Evolutionary conservation across 2,113 vertebrate species (phyloP).

Genomic region (Salvator merianae): DNA sequence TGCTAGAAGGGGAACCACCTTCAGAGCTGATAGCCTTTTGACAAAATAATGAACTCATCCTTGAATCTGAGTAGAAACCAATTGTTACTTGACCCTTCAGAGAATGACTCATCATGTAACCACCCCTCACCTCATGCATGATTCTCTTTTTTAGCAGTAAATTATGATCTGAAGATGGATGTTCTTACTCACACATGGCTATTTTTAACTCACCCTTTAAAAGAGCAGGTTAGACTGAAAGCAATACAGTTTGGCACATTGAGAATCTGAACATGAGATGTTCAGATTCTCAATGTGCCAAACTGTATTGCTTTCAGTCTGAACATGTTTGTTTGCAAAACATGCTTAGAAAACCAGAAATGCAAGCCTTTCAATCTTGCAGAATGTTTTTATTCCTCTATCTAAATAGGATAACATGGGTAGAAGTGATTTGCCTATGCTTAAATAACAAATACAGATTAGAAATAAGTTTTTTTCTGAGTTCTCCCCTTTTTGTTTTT

Average conservation of each 20-base stretch:
- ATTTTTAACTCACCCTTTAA: conserved; percentile 30
- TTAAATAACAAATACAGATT: not conserved
- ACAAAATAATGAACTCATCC: conserved; percentile 10
- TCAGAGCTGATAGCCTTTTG: conserved; percentile 12
- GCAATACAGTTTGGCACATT: not conserved
- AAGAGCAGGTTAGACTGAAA: conserved; percentile 22
- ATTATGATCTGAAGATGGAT: conserved; percentile 32
- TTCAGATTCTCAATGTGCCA: too few species aligned
- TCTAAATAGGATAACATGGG: not conserved
- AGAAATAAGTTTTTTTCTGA: not conserved
- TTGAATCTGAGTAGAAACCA: conserved; percentile 16
- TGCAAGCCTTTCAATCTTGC: not conserved
- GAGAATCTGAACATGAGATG: not conserved
- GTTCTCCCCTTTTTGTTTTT: not conserved
- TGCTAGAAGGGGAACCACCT: conserved; percentile 8
- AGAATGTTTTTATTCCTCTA: not conserved
- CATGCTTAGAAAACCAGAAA: not conserved
- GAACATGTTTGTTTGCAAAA: conserved; percentile 20
- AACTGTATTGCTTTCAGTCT: too few species aligned
- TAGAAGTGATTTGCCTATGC: not conserved
- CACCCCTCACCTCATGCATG: conserved; percentile 33
- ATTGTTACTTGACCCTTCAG: conserved; percentile 25
- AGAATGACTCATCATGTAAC: conserved; percentile 24
- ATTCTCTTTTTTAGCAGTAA: conserved; percentile 26
- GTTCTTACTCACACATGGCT: conserved; percentile 26